Conservation (phyloP, 2,888 invertebrate genomes). For the Neoaliturus tenellus region DNA sequence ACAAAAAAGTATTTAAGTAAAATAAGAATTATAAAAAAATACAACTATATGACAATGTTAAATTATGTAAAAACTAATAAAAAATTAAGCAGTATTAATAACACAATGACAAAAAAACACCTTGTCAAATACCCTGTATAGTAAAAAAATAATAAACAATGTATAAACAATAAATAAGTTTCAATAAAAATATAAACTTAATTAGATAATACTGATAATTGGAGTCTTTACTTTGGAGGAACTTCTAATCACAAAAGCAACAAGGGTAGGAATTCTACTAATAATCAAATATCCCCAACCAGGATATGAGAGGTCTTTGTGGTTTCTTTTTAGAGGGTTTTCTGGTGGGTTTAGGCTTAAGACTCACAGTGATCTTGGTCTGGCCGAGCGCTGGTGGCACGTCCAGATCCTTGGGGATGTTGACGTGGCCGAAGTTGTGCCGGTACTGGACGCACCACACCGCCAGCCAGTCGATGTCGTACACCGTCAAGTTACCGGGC, state of each 20-base stretch:
- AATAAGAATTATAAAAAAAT: no score
- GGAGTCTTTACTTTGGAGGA: not conserved
- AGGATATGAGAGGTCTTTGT: conserved; percentile 14
- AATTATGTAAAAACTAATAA: no score
- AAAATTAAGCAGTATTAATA: no score
- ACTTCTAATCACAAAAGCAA: not conserved
- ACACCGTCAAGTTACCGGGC: conserved; percentile 89
- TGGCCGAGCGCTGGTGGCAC: conserved; percentile 94
- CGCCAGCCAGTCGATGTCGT: conserved; percentile 94
- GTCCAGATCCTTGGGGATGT: conserved; percentile 90
- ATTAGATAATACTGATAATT: not conserved
- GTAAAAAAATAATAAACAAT: no score
- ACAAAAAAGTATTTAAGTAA: no score
- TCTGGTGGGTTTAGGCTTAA: conserved; percentile 39
- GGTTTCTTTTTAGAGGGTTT: conserved; percentile 38
- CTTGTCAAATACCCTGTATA: no score
- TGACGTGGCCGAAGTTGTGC: conserved; percentile 94
- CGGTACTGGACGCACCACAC: conserved; percentile 94
- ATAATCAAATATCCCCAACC: conserved; percentile 21
- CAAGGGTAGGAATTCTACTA: not conserved
- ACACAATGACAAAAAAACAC: no score
- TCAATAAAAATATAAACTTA: not conserved
- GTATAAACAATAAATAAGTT: no score
- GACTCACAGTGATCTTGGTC: conserved; percentile 89
- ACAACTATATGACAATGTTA: no score